Conservation (phyloP, 2,113 vertebrate genomes). For the Gobiocypris rarus region DNA sequence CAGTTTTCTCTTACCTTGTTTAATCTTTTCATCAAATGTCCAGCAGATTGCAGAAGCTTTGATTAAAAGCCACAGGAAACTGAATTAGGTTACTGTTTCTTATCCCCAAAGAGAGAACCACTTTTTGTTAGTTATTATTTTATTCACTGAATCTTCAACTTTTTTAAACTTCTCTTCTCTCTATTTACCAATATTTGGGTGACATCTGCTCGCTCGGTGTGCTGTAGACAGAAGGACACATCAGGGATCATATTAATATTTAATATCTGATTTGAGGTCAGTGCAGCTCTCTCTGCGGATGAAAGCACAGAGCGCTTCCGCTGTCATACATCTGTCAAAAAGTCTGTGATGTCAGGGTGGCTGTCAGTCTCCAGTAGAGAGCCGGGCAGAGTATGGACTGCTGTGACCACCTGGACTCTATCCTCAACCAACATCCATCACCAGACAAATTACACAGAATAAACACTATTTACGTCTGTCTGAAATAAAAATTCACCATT, state of each 20-base stretch:
- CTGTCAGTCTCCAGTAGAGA: constrained; percentile 38
- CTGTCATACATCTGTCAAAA: constrained; percentile 43
- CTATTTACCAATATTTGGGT: constrained; percentile 9
- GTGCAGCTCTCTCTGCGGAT: constrained; percentile 27
- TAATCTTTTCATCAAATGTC: no score
- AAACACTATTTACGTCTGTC: no score
- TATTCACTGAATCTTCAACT: constrained; percentile 1
- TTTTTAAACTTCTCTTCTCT: not conserved
- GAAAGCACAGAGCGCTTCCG: constrained; percentile 29
- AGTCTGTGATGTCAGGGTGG: constrained; percentile 22
- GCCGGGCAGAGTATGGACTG: not conserved
- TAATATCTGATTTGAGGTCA: constrained; percentile 59
- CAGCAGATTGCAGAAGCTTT: no score
- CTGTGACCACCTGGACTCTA: constrained; percentile 15
- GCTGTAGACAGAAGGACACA: constrained; percentile 43
- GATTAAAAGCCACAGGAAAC: not conserved
- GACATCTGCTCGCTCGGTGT: constrained; percentile 58
- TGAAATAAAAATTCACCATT: no score
- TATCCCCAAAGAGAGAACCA: not conserved
- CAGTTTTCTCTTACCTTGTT: no score
- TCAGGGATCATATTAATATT: constrained; percentile 59
- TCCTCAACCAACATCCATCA: constrained; percentile 24
- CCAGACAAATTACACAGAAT: not conserved
- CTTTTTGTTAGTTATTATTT: not conserved
- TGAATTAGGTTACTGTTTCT: not conserved